Conservation (phyloP, 2,113 vertebrate genomes). For the Sapajus apella region DNA sequence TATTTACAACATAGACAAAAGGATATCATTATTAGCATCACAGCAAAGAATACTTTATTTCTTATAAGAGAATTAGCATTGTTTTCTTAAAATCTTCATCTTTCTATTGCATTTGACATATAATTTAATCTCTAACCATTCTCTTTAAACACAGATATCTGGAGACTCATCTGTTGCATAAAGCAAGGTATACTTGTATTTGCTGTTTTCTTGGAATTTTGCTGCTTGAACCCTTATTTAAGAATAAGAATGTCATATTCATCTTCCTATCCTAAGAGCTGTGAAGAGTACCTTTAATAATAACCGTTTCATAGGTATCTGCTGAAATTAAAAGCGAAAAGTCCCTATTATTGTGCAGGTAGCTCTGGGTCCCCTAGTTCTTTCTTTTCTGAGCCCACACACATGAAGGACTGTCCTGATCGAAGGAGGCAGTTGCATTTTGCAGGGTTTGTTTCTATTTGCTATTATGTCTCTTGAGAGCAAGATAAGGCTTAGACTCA, state of each 20-base stretch:
- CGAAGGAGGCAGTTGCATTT: neutral
- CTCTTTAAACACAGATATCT: conserved; percentile 22
- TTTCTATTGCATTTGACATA: neutral
- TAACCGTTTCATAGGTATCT: neutral
- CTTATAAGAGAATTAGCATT: conserved; percentile 16
- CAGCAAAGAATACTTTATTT: conserved; percentile 29
- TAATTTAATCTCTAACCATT: conserved; percentile 30
- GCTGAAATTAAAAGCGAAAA: neutral
- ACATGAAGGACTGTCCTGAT: neutral
- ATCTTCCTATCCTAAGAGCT: neutral
- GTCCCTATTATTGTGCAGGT: neutral
- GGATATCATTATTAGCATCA: conserved; percentile 9
- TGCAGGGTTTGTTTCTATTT: neutral
- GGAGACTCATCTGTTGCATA: neutral
- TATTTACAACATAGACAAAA: conserved; percentile 55
- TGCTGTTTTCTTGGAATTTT: conserved; percentile 29
- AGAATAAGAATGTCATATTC: neutral
- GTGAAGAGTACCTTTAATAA: conserved; percentile 7
- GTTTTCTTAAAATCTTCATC: neutral
- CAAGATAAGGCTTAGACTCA: neutral
- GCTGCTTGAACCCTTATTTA: neutral
- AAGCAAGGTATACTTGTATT: neutral
- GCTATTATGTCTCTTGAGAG: neutral
- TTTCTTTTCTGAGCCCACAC: neutral
- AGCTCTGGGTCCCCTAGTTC: neutral